phyloP scores from a whole-genome alignment of 1,140 invertebrate species.

The Brachionus manjavacas region DNA sequence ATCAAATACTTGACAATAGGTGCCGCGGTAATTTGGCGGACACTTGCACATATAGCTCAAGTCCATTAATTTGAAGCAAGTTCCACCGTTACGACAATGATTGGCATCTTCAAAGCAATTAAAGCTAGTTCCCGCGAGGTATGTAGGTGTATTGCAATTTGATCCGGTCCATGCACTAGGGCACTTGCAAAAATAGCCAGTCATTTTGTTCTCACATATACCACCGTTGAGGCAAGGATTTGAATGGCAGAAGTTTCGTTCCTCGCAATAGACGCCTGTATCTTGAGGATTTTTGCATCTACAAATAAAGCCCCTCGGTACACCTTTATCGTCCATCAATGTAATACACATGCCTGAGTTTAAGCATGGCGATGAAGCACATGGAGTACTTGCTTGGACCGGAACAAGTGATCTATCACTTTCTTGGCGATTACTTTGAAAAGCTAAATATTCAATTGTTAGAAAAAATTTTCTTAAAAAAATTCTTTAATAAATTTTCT shows the following conservation, averaged over 20 bases:
- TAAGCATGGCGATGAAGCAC: constrained; percentile 28
- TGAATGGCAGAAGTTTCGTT: constrained; percentile 33
- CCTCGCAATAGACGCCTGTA: constrained; percentile 33
- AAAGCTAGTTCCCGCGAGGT: not conserved
- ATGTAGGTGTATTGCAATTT: not conserved
- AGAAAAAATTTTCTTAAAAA: not conserved
- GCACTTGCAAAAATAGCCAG: constrained; percentile 71
- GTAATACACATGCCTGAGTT: constrained; percentile 40
- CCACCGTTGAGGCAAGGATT: constrained; percentile 38
- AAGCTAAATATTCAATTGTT: not conserved
- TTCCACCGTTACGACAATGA: constrained; percentile 35
- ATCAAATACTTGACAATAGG: constrained; percentile 32
- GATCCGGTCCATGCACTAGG: constrained; percentile 82
- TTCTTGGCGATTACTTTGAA: not conserved
- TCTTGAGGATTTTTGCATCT: constrained; percentile 39
- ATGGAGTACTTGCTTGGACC: not conserved
- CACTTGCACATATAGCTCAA: constrained; percentile 32
- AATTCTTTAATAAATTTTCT: not conserved
- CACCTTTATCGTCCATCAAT: constrained; percentile 35
- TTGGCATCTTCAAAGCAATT: constrained; percentile 13
- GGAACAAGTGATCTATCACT: not conserved
- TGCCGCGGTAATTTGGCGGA: constrained; percentile 24
- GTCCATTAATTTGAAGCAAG: not conserved
- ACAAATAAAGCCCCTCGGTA: constrained; percentile 19
- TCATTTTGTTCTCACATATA: not conserved